Percentiles rank a stretch among this genome's conserved stretches.
Evolutionary conservation across 2,113 vertebrate genomes (phyloP).

Genomic region (Pardalotus punctatus): DNA sequence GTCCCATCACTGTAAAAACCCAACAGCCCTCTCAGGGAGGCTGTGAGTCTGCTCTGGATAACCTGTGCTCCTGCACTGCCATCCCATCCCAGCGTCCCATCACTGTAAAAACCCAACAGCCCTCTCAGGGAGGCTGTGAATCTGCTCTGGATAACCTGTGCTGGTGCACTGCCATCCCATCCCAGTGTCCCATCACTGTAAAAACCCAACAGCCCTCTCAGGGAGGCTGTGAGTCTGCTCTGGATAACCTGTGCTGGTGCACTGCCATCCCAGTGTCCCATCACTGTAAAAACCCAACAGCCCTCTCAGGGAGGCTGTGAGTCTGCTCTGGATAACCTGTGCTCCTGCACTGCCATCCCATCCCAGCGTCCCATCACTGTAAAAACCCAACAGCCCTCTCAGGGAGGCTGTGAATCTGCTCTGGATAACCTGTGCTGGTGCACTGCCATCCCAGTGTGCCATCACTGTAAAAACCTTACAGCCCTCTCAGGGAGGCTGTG

Average conservation of each 20-base stretch:
- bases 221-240: fast-evolving
- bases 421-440: not conserved
- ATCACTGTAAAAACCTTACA: not conserved
- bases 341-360: not conserved
- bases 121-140: not conserved
- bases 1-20: not conserved
- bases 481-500: not conserved
- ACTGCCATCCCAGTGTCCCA: not conserved
- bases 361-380: not conserved
- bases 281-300: not conserved
- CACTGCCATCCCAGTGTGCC: not conserved
- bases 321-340: fast-evolving
- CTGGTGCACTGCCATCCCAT: not conserved
- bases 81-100: not conserved
- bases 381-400: not conserved
- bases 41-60: fast-evolving
- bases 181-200: not conserved
- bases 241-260: not conserved
- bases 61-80: not conserved
- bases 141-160: fast-evolving
- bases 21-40: not conserved
- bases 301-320: not conserved
- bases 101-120: not conserved
- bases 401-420: fast-evolving
- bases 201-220: not conserved